These are phyloP conservation scores for Chrysoperla carnea DNA, from an alignment of 1,140 invertebrate genomes.

Conservation along the genomic window DNA sequence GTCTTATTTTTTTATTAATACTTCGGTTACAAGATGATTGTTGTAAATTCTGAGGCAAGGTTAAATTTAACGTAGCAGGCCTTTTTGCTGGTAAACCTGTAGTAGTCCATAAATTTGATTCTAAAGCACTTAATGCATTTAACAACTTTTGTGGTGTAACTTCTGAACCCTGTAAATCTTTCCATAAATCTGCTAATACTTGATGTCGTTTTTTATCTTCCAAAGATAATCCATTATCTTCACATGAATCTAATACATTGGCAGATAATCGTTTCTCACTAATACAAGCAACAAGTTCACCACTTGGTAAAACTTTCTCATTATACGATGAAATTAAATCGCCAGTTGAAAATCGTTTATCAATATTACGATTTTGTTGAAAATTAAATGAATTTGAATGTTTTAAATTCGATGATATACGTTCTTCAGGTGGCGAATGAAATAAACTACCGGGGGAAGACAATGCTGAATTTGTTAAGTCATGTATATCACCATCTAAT, in stretches of 20 bases:
- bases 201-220: conserved; percentile 39
- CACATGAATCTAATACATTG: conserved; percentile 8
- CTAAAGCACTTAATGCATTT: conserved; percentile 34
- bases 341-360: not conserved
- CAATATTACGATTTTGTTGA: conserved; percentile 10
- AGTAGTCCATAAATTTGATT: conserved; percentile 36
- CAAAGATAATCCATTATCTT: conserved; percentile 25
- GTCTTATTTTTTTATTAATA: conserved; percentile 5
- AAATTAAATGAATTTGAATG: conserved; percentile 23
- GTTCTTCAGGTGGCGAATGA: not conserved
- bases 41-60: conserved; percentile 29
- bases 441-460: not conserved
- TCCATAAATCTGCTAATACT: conserved; percentile 37
- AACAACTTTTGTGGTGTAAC: conserved; percentile 34
- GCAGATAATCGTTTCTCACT: conserved; percentile 18
- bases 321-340: not conserved
- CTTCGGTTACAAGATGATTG: conserved; percentile 10
- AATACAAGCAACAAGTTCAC: not conserved
- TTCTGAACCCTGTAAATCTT: conserved; percentile 35
- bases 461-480: not conserved
- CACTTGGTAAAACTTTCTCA: not conserved
- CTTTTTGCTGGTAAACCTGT: conserved; percentile 26
- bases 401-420: conserved; percentile 7
- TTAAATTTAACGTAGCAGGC: conserved; percentile 43
- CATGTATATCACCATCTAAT: not conserved